A percentile compares a stretch with the other conserved stretches of the same genome.
These are phyloP conservation scores for Heterodera carotae DNA, from an alignment of 1,140 invertebrate genomes.

Conservation along the genomic window DNA sequence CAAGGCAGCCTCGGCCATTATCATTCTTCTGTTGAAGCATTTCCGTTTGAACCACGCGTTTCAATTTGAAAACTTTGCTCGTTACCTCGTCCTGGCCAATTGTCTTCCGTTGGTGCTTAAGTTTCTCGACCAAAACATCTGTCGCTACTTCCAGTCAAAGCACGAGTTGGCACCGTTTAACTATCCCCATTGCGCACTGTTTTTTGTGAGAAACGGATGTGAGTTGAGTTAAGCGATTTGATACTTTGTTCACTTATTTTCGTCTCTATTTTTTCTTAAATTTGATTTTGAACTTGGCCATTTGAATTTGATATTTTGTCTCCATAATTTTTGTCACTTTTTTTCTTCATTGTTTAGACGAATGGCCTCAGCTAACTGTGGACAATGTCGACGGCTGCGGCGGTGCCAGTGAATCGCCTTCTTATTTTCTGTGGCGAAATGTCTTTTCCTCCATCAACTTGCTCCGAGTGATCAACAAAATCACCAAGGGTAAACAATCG, in stretches of 20 bases:
- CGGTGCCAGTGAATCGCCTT: conserved; percentile 35
- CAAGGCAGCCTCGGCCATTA: conserved; percentile 91
- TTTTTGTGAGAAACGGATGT: conserved; percentile 58
- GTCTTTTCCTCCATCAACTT: conserved; percentile 97
- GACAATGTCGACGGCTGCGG: conserved; percentile 75
- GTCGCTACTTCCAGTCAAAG: conserved; percentile 89
- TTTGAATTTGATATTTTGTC: not conserved
- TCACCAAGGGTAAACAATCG: conserved; percentile 86
- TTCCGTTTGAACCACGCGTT: conserved; percentile 99
- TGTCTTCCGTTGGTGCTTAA: conserved; percentile 97
- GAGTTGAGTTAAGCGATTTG: conserved; percentile 4
- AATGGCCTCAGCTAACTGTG: conserved; percentile 87
- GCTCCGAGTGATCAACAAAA: conserved; percentile 91
- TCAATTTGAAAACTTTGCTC: conserved; percentile 95
- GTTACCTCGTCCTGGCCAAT: conserved; percentile 98
- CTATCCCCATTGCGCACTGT: conserved; percentile 54
- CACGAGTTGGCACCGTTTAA: conserved; percentile 73
- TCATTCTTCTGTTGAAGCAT: conserved; percentile 90
- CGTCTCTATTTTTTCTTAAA: no score
- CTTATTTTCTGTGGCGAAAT: conserved; percentile 89
- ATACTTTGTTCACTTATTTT: no score
- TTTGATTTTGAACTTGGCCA: conserved; percentile 5
- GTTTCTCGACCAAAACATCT: conserved; percentile 98
- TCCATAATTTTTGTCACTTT: not conserved
- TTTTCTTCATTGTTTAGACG: conserved; percentile 76